Evolutionary conservation across 2,797 vertebrate species (phyloP).

Genomic region (Sternarchorhynchus goeldii): DNA sequence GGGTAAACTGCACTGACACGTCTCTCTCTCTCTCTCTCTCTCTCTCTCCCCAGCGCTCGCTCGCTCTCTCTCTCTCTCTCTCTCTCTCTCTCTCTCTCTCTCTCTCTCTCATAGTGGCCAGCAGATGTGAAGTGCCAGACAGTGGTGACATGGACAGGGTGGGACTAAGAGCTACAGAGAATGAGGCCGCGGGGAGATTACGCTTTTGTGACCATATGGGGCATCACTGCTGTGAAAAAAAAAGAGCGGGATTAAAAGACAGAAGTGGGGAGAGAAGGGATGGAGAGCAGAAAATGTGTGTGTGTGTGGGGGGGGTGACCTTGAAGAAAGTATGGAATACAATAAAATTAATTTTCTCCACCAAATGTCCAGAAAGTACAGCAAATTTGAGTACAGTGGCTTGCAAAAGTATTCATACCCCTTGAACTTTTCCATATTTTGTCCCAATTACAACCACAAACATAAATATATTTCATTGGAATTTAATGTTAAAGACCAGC

Average conservation of each 20-base stretch:
- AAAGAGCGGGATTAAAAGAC: constrained; percentile 41
- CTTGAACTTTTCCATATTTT: no score
- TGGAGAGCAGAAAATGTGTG: constrained; percentile 28
- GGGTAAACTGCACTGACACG: constrained; percentile 24
- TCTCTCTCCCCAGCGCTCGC: no score
- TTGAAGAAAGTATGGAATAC: not conserved
- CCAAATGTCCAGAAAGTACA: not conserved
- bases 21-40: constrained; percentile 26
- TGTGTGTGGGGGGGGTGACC: constrained; percentile 61
- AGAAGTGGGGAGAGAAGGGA: not conserved
- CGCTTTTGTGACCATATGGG: constrained; percentile 67
- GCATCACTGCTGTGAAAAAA: constrained; percentile 54
- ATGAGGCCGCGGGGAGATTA: constrained; percentile 79
- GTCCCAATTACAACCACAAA: no score
- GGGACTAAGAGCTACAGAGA: constrained; percentile 68
- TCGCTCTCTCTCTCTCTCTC: constrained; percentile 2
- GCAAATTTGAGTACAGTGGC: no score
- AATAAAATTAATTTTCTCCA: not conserved
- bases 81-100: constrained; percentile 23
- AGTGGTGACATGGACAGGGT: constrained; percentile 56
- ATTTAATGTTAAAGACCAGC: no score
- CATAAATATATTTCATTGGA: no score
- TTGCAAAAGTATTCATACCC: no score
- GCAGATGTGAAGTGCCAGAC: constrained; percentile 65
- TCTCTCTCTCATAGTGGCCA: constrained; percentile 55